phyloP scores from a whole-genome alignment of 2,797 vertebrate genomes.

The Hirundo rustica region DNA sequence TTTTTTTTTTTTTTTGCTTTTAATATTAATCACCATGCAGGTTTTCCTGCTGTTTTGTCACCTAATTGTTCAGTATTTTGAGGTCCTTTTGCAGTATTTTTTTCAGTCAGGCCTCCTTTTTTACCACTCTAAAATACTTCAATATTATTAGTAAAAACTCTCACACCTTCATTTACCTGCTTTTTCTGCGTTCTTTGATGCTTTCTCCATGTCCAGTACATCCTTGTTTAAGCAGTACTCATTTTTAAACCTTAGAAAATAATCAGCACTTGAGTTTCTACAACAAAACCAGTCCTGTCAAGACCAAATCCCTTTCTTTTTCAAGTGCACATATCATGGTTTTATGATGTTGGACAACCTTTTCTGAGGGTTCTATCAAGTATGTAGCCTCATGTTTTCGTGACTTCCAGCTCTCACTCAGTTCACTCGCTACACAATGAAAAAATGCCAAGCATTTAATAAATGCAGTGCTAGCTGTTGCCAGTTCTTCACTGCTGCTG shows the following conservation, averaged over 20 bases:
- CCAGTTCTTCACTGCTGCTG: neutral
- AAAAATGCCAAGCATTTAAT: neutral
- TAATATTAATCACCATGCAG: neutral
- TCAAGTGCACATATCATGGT: neutral
- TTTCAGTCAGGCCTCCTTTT: neutral
- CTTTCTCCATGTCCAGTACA: neutral
- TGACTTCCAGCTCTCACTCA: neutral
- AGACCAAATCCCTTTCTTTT: neutral
- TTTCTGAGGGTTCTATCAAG: neutral
- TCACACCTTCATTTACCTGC: neutral
- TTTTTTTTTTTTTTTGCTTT: neutral
- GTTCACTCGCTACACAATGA: neutral
- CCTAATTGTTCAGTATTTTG: neutral
- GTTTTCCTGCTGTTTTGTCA: neutral
- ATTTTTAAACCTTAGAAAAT: neutral
- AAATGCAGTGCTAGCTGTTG: neutral
- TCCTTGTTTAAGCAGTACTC: neutral
- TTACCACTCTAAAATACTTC: neutral
- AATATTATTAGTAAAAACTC: neutral
- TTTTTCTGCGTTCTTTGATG: neutral
- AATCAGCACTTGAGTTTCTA: accelerated
- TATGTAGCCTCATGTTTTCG: neutral
- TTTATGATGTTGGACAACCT: neutral
- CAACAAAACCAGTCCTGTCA: neutral
- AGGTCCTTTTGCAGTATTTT: neutral